Conservation (phyloP, 2,797 vertebrate genomes). For the Leucoraja ocellata region DNA sequence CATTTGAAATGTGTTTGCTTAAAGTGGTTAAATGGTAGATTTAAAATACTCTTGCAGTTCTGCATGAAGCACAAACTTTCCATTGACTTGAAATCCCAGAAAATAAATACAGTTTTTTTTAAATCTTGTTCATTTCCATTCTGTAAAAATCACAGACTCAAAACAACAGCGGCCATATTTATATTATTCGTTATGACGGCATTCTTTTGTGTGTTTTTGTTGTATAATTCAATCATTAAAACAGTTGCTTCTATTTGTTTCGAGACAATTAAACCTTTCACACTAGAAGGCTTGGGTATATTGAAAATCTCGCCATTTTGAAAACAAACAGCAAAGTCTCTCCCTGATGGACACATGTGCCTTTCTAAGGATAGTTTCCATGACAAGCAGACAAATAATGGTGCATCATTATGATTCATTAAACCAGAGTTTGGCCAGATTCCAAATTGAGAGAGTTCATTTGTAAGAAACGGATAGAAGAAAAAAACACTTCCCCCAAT, state of each 20-base stretch:
- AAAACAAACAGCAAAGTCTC: background rate
- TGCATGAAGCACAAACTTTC: background rate
- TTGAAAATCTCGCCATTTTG: background rate
- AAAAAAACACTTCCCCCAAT: background rate
- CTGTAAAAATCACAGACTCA: too few species aligned
- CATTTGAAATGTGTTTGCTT: background rate
- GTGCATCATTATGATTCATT: slow-evolving; percentile 33
- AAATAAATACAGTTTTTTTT: background rate
- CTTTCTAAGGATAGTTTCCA: slow-evolving; percentile 19
- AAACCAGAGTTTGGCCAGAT: background rate
- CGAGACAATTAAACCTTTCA: background rate
- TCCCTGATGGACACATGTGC: background rate
- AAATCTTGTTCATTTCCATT: background rate
- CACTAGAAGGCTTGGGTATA: background rate
- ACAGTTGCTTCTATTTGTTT: background rate
- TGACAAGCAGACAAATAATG: slow-evolving; percentile 24
- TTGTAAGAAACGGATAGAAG: background rate
- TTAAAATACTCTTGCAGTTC: background rate
- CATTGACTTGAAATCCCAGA: background rate
- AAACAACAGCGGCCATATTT: background rate
- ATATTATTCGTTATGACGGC: background rate
- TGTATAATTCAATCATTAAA: background rate
- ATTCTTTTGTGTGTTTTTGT: background rate
- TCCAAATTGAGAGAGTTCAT: slow-evolving; percentile 1
- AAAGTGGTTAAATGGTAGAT: background rate